These are phyloP conservation scores for Alloscopus bannaensis DNA, from an alignment of 2,888 invertebrate species.

Conservation along the genomic window DNA sequence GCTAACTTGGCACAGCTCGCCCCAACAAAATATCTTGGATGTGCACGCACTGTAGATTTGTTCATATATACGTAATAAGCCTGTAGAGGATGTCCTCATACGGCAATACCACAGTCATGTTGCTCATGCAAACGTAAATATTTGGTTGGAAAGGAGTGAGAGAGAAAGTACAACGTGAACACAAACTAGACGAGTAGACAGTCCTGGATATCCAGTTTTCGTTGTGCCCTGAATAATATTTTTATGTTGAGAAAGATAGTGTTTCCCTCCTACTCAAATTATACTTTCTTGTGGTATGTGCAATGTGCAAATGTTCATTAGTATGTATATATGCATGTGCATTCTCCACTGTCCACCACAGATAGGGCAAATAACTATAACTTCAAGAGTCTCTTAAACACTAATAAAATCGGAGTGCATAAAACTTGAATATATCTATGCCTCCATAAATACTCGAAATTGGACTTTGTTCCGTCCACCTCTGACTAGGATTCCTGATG, in stretches of 20 bases:
- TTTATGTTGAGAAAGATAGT: not conserved
- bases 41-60: not conserved
- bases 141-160: not conserved
- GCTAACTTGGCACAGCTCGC: constrained; percentile 50
- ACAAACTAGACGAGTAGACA: too few species aligned
- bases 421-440: constrained; percentile 12
- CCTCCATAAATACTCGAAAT: not conserved
- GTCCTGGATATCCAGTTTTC: too few species aligned
- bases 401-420: constrained; percentile 9
- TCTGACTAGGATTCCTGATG: constrained; percentile 40
- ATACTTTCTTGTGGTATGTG: not conserved
- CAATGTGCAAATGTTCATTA: not conserved
- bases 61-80: not conserved
- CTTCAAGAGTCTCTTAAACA: constrained; percentile 10
- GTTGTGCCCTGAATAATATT: not conserved
- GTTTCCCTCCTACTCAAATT: not conserved
- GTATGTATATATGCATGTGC: not conserved
- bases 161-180: not conserved
- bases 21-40: not conserved
- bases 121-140: constrained; percentile 12
- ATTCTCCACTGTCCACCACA: constrained; percentile 22
- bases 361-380: constrained; percentile 1
- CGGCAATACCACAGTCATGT: constrained; percentile 1
- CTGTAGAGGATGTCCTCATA: constrained; percentile 10
- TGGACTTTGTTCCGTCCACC: not conserved